Conservation (phyloP, 2,888 invertebrate species). For the Calameuta idolon region DNA sequence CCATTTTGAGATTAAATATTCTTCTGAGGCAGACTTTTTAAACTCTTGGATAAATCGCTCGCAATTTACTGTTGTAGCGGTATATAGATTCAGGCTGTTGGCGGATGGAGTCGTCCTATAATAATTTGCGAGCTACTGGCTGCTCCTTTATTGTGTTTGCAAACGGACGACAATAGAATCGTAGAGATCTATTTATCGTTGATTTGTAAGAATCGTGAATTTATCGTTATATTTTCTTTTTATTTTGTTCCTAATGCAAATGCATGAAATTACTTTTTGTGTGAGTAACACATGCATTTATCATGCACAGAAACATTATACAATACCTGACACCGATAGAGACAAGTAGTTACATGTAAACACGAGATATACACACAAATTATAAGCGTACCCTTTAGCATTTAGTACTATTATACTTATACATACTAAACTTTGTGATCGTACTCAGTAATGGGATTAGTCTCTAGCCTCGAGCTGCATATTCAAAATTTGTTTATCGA, state of each 20-base stretch:
- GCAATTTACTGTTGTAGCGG: no score
- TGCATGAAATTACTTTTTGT: neutral
- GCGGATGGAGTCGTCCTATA: no score
- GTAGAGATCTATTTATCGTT: no score
- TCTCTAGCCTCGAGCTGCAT: neutral
- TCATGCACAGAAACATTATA: neutral
- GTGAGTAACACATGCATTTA: neutral
- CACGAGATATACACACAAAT: neutral
- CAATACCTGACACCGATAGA: neutral
- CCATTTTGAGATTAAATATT: no score
- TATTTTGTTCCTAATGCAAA: conserved; percentile 3
- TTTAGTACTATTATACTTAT: neutral
- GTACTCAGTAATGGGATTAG: neutral
- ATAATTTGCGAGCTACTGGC: no score
- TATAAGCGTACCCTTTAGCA: neutral
- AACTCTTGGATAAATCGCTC: no score
- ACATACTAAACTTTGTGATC: neutral
- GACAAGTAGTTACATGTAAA: neutral
- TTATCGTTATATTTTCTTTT: neutral
- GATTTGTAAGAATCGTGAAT: no score
- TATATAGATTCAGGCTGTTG: no score
- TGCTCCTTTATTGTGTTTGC: no score
- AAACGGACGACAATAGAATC: no score
- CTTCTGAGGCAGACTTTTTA: no score
- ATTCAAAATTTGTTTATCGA: no score